Base-by-base conservation (phyloP, 2,888 invertebrate species). In the Oxytorus armatus region DNA sequence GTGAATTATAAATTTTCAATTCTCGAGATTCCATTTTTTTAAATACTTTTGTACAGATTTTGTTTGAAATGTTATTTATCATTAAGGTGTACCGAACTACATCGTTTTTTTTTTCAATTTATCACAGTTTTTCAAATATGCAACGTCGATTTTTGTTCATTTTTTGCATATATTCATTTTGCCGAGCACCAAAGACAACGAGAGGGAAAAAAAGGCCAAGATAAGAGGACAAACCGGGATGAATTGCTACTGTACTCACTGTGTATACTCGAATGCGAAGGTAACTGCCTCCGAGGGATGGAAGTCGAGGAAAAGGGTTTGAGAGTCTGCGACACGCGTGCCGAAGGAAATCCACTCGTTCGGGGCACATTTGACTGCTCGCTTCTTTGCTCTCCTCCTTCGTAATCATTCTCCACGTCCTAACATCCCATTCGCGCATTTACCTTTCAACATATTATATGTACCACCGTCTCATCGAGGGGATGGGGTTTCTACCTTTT, bases 321-420 rank as follows among this genome's bases (percentile, higher is more conserved):
- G 63, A 23, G 55, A 36, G 8, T 16, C 53, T 42, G 63, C 10
- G 69, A 55, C 78, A 61, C 82, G 82, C 80, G 84, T 81, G 83
- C 80, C 81, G 72, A 29, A 55, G 44, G 65, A 73, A 77, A 82
- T 79, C 51, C 61, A 63, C 68, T 74, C 69, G 53, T 44, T 59
- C 68, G 53, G 49, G n/a, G 49, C 49, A 66, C 74, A 77, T 82
- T 81, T 79, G 83, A 83, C 80, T 82, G 82, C 83, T 83, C 83
- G 77, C 78, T 79, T 77, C 63, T 55, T 72, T 53, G 51, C 61
- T 72, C 72, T 75, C 44, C 53, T 63, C 57, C 42, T 69, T 18
- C 36, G 14, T 44, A 25, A 4, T 57, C 65, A 29, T 74, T 47
- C 18, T 55, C 61, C 74, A 59, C 29, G 49, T 61, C 47, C 47